Evolutionary conservation across 2,888 invertebrate species (phyloP).

Genomic region (Alloplasta piceator): DNA sequence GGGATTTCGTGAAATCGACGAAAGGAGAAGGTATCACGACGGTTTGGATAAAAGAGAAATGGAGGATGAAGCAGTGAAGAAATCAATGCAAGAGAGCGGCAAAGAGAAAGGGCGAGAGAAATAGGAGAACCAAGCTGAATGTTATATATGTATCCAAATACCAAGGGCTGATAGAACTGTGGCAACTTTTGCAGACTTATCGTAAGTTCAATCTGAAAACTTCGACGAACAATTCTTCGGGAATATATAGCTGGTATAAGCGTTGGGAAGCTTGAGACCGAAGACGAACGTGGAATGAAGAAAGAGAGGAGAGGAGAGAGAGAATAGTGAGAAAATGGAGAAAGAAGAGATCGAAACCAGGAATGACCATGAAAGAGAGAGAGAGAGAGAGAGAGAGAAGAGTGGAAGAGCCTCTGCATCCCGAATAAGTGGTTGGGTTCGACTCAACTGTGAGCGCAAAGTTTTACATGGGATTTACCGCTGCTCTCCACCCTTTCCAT

Average conservation of each 20-base stretch:
- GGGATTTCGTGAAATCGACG: slow-evolving; percentile 45
- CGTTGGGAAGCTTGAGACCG: slow-evolving; percentile 10
- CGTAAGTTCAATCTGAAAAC: slow-evolving; percentile 63
- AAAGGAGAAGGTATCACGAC: slow-evolving; percentile 13
- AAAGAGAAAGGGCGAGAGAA: slow-evolving; percentile 13
- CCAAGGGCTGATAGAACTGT: slow-evolving; percentile 54
- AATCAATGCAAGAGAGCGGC: slow-evolving; percentile 13
- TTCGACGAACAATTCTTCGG: slow-evolving; percentile 57
- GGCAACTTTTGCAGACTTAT: slow-evolving; percentile 59
- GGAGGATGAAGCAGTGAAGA: slow-evolving; percentile 22
- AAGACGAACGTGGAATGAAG: slow-evolving; percentile 25
- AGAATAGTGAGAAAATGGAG: slow-evolving; percentile 36
- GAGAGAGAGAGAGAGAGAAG: slow-evolving; percentile 21
- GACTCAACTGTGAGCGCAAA: slow-evolving; percentile 55
- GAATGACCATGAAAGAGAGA: slow-evolving; percentile 20
- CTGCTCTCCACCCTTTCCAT: slow-evolving; percentile 16
- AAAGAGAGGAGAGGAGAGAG: neutral
- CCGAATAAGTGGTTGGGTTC: slow-evolving; percentile 65
- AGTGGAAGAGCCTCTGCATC: slow-evolving; percentile 57
- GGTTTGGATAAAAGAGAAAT: slow-evolving; percentile 16
- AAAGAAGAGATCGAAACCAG: slow-evolving; percentile 54
- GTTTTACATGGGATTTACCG: slow-evolving; percentile 67
- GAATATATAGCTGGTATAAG: slow-evolving; percentile 45
- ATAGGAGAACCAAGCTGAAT: slow-evolving; percentile 22
- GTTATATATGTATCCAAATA: slow-evolving; percentile 5